phyloP scores from a whole-genome alignment of 2,113 vertebrate species.

The Paralichthys olivaceus region DNA sequence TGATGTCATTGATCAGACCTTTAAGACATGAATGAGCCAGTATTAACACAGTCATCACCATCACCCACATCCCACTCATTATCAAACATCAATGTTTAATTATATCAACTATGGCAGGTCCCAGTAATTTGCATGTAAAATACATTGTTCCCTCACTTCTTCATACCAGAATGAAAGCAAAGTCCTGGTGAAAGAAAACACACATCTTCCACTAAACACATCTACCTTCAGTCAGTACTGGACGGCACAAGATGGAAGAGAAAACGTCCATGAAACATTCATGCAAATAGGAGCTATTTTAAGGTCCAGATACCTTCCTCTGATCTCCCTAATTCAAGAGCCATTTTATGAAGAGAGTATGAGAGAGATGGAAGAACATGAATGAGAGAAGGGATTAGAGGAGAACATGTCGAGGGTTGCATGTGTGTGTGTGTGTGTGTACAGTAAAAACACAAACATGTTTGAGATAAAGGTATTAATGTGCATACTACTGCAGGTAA shows the following conservation, averaged over 20 bases:
- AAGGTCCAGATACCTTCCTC: slow-evolving; percentile 56
- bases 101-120: too few relatives aligned
- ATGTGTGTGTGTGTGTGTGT: slow-evolving; percentile 1
- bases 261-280: slow-evolving; percentile 59
- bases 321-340: slow-evolving; percentile 75
- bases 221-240: not conserved
- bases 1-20: not conserved
- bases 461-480: slow-evolving; percentile 19
- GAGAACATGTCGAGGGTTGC: slow-evolving; percentile 42
- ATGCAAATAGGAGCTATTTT: slow-evolving; percentile 73
- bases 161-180: too few relatives aligned
- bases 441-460: slow-evolving; percentile 1
- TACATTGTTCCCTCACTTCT: too few relatives aligned
- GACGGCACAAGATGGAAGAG: slow-evolving; percentile 12
- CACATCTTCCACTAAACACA: slow-evolving; percentile 19
- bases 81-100: not conserved
- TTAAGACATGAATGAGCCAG: not conserved
- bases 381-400: slow-evolving; percentile 64
- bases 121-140: too few relatives aligned
- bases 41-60: not conserved
- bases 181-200: not conserved
- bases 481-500: slow-evolving; percentile 29
- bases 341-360: slow-evolving; percentile 70
- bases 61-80: too few relatives aligned
- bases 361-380: slow-evolving; percentile 47